Evolutionary conservation across 2,113 vertebrate genomes (phyloP), one percentile per base, ranked within the genome.

Genomic region (Candoia aspera): DNA sequence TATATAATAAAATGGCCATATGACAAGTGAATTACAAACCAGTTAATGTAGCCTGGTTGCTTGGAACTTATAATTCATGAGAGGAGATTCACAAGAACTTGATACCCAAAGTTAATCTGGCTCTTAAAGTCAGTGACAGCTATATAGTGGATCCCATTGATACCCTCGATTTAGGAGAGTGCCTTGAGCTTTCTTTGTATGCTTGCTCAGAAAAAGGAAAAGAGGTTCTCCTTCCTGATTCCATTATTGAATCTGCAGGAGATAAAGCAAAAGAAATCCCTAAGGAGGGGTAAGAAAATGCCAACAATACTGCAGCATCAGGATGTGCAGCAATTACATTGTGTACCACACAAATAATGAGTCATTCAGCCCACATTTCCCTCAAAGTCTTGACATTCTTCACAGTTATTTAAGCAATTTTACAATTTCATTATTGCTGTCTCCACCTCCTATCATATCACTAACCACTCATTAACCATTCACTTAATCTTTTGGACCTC

Each of bases 1-100:
- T 9, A 83, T 23, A 13, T 46, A 0, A n/a, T 29, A 88, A 91
- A 37, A 5, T 55, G 21, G 6, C 3, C 93, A 92, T 15, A 21
- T 42, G 8, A 86, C 60, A 42, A 53, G 54, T 91, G 59, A 55
- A 94, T 92, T 90, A 90, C 5, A 54, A 37, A 53, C 37, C 53
- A 1, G 0, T 92, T 13, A 92, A 90, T 2, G 9, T 1, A 46
- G 58, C 29, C 42, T 24, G n/a, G 13, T 49, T 0, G 55, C 83
- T 73, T 73, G n/a, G 33, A 6, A 19, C 24, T 23, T 62, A 79
- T 19, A 17, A 15, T 46, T 90, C 9, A 11, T 13, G 85, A 93
- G 58, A 55, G 59, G 58, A 55, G 4, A 90, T 2, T 23, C 86
- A 89, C 60, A 46, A 53, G 87, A 54, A 11, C 8, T 59, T 89